Conservation (phyloP, 2,888 invertebrate genomes). For the Lamproptera curius region DNA sequence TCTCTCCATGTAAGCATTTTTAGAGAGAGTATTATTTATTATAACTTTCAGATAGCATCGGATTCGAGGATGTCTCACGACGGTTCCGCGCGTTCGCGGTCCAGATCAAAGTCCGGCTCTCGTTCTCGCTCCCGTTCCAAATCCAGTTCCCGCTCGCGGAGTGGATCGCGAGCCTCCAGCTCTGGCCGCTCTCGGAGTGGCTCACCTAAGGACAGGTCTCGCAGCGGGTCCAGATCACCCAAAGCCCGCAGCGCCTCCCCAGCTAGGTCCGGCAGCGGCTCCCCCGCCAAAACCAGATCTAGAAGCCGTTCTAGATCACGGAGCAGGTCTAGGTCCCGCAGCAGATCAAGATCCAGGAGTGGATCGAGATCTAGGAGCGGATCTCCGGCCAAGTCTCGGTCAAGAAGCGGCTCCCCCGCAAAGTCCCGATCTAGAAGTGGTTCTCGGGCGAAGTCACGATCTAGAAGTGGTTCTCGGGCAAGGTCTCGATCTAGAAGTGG, state of each 20-base stretch:
- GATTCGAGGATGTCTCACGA: constrained; percentile 55
- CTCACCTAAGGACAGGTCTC: constrained; percentile 41
- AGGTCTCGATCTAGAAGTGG: constrained; percentile 30
- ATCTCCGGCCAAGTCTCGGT: constrained; percentile 34
- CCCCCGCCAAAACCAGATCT: constrained; percentile 24
- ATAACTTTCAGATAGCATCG: constrained; percentile 45
- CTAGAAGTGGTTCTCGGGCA: constrained; percentile 30
- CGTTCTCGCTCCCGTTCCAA: constrained; percentile 26
- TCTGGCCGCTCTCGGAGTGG: constrained; percentile 31
- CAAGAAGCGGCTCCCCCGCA: constrained; percentile 38
- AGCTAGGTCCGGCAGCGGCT: constrained; percentile 37
- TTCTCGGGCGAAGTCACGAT: constrained; percentile 29
- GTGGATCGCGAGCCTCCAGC: constrained; percentile 29
- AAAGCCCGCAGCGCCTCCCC: constrained; percentile 32
- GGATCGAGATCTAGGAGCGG: constrained; percentile 37
- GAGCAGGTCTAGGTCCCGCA: constrained; percentile 40
- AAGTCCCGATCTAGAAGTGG: constrained; percentile 33
- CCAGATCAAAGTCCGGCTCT: constrained; percentile 29
- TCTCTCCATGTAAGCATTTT: no score
- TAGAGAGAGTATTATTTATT: not conserved
- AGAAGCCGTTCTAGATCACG: constrained; percentile 33
- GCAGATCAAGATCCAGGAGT: constrained; percentile 30
- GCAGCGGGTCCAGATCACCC: constrained; percentile 36
- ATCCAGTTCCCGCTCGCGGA: constrained; percentile 40
- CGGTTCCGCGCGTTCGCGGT: constrained; percentile 42